Evolutionary conservation across 2,113 vertebrate genomes (phyloP), one percentile per base, ranked within the genome.

Genomic region (Oreochromis niloticus): DNA sequence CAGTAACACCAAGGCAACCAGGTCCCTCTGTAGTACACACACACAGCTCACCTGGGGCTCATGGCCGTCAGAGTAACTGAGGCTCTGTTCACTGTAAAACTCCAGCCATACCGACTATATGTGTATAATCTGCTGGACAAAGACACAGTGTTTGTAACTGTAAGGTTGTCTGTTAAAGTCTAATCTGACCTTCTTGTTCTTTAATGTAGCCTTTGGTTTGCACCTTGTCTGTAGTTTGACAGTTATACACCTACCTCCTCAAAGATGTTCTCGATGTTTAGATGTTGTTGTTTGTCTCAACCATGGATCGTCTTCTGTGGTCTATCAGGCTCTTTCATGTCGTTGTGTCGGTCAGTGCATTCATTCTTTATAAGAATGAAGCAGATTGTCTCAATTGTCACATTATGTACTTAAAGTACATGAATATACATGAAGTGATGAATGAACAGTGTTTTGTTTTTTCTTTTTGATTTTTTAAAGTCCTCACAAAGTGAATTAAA

Each of bases 401-500:
- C 12, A 46, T 48, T 2, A 19, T 48, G 41, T 30, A 16, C 68
- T 43, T 46, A 24, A 27, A n/a, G 55, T 30, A 17, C 24, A 32
- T 22, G 17, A 75, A 30, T 73, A 14, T 17, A 27, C 1, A 78
- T 6, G 3, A 12, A 7, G 17, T 5, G 1, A 63, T 30, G 27
- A 9, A 43, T 87, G 0, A 85, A 12, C 71, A 50, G 50, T 22
- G 10, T n/a, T 39, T 0, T 68, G 6, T 1, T 66, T 66, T 36
- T 36, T 0, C 2, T 32, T 32, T 61, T 30, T 34, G 30, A 17
- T 13, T 46, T 17, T 7, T 68, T 16, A 24, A 55, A 10, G 3
- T 54, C 59, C 17, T n/a, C 19, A 48, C 88, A 94, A 92, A 55
- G 4, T 89, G 73, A 89, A n/a, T 68, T 59, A 8, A 46, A 19